Evolutionary conservation across 2,888 invertebrate genomes (phyloP).

Genomic region (Drosophila conformis): DNA sequence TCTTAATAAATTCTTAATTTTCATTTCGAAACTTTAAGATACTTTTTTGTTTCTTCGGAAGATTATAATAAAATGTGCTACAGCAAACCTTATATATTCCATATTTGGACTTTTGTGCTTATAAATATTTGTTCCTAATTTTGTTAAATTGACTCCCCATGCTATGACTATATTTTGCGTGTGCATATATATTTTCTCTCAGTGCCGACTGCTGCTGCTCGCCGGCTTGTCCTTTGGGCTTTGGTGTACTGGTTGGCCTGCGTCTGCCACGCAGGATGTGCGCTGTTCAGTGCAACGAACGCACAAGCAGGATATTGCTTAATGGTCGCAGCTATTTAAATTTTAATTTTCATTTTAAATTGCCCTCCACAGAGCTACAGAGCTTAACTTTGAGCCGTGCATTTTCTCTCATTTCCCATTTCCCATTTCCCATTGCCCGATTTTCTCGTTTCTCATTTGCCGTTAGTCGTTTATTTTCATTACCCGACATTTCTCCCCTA

Average conservation of each 20-base stretch:
- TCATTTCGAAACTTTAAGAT: background rate
- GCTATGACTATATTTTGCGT: background rate
- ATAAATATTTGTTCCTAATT: fast-evolving
- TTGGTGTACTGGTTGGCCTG: slow-evolving; percentile 29
- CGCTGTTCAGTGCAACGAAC: slow-evolving; percentile 26
- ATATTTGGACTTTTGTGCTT: background rate
- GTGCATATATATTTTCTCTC: background rate
- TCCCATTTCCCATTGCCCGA: background rate
- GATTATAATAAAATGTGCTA: background rate
- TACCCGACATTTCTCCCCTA: slow-evolving; percentile 31
- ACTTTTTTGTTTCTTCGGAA: background rate
- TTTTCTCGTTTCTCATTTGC: slow-evolving; percentile 2
- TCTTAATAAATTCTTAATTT: background rate
- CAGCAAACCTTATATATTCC: background rate
- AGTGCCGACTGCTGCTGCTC: slow-evolving; percentile 5
- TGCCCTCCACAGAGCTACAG: slow-evolving; percentile 13
- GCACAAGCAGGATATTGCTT: slow-evolving; percentile 58
- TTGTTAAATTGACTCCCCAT: background rate
- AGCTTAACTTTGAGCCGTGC: slow-evolving; percentile 26
- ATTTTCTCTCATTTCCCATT: slow-evolving; percentile 4
- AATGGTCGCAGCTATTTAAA: slow-evolving; percentile 75
- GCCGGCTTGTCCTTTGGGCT: slow-evolving; percentile 21
- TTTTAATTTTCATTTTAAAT: slow-evolving; percentile 63
- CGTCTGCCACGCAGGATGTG: slow-evolving; percentile 58
- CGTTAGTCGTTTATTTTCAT: slow-evolving; percentile 59